Conservation (phyloP, 2,888 invertebrate genomes). For the Argyresthia albistria region DNA sequence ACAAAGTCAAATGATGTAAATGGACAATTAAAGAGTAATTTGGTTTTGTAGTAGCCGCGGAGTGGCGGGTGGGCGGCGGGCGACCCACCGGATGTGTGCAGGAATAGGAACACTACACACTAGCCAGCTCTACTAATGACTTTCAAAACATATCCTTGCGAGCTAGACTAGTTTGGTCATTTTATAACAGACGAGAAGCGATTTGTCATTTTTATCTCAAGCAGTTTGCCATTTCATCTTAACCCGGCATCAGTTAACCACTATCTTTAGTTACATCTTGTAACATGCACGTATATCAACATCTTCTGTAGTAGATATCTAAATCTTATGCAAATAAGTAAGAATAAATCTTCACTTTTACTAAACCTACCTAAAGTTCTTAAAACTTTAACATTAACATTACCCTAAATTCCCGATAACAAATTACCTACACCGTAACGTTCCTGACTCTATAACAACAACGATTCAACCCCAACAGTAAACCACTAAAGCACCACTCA, state of each 20-base stretch:
- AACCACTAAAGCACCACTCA: conserved; percentile 61
- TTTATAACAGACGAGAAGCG: too few relatives aligned
- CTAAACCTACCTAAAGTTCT: background rate
- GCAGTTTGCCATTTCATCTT: too few relatives aligned
- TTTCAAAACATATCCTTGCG: too few relatives aligned
- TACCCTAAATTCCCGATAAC: background rate
- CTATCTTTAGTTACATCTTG: too few relatives aligned
- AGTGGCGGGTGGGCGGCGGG: background rate
- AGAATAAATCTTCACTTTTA: too few relatives aligned
- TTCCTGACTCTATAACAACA: background rate
- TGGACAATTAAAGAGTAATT: conserved; percentile 36
- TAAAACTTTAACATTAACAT: background rate
- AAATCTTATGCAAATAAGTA: too few relatives aligned
- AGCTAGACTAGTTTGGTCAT: too few relatives aligned
- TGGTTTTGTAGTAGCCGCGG: conserved; percentile 15
- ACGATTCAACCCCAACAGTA: conserved; percentile 35
- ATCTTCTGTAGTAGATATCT: too few relatives aligned
- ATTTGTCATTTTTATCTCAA: too few relatives aligned
- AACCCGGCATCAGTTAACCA: too few relatives aligned
- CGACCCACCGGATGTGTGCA: background rate
- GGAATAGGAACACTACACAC: background rate
- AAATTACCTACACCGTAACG: background rate
- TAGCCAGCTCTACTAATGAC: too few relatives aligned
- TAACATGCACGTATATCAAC: too few relatives aligned
- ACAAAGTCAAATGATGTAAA: conserved; percentile 33